phyloP scores from a whole-genome alignment of 2,113 vertebrate species.

The Mirza zaza region DNA sequence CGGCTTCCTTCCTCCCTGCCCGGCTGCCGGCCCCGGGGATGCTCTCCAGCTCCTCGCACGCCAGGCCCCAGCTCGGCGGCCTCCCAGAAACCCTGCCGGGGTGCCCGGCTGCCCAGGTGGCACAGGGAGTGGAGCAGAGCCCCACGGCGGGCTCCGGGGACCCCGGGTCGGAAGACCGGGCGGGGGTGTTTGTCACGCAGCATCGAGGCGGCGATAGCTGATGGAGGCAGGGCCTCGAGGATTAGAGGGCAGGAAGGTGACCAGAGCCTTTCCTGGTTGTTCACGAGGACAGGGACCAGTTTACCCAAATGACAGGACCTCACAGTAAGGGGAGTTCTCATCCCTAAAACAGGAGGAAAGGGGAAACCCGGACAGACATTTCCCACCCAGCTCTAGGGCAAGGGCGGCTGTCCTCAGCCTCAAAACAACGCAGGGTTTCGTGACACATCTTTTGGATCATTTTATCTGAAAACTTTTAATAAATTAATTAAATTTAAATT shows the following conservation, averaged over 20 bases:
- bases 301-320: not conserved
- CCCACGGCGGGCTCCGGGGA: not conserved
- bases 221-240: not conserved
- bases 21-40: too few relatives aligned
- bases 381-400: rapidly evolving
- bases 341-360: too few relatives aligned
- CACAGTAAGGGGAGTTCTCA: too few relatives aligned
- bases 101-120: not conserved
- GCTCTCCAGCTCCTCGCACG: rapidly evolving
- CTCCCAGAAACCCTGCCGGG: not conserved
- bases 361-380: rapidly evolving
- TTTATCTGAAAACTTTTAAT: not conserved
- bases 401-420: not conserved
- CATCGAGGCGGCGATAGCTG: not conserved
- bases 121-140: not conserved
- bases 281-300: too few relatives aligned
- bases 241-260: not conserved
- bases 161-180: not conserved
- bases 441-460: not conserved
- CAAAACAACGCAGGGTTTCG: too few relatives aligned
- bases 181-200: not conserved
- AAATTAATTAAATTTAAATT: too few relatives aligned
- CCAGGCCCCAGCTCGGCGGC: not conserved
- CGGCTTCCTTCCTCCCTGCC: not conserved
- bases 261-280: not conserved